Conservation (phyloP, 2,113 vertebrate genomes). For the Nipponia nippon region DNA sequence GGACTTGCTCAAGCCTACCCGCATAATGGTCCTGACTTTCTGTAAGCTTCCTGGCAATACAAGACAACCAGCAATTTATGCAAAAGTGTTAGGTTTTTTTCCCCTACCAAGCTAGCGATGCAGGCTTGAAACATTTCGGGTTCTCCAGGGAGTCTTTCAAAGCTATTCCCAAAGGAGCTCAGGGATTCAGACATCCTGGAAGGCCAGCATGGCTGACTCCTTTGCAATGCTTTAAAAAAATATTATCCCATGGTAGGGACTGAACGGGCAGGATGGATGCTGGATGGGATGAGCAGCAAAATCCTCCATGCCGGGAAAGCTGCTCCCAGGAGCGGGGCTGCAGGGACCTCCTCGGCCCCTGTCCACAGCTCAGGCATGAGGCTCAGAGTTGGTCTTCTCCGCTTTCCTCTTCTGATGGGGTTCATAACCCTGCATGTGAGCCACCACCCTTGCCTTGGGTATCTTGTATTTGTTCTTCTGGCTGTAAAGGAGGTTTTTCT, state of each 20-base stretch:
- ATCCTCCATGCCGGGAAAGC: accelerated
- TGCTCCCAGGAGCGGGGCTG: not conserved
- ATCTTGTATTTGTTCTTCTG: slow-evolving; percentile 80
- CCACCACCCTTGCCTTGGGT: slow-evolving; percentile 68
- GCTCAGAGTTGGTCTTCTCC: not conserved
- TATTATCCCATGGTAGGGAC: not conserved
- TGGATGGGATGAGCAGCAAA: not conserved
- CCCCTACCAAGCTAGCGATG: accelerated
- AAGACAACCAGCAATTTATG: not conserved
- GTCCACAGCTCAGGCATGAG: accelerated
- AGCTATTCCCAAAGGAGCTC: not conserved
- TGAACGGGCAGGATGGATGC: accelerated
- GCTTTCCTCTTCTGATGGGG: accelerated
- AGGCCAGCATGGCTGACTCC: not conserved
- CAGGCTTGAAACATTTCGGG: not conserved
- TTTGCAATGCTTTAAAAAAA: not conserved
- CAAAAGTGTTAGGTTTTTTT: not conserved
- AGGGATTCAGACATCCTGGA: not conserved
- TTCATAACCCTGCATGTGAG: accelerated
- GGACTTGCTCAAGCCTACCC: not conserved
- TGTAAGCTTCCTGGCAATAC: not conserved
- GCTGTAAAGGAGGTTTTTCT: slow-evolving; percentile 83
- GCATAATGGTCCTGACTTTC: not conserved
- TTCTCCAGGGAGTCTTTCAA: not conserved
- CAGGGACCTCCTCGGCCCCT: accelerated